Conservation (phyloP, 2,888 invertebrate species). For the Andricus curvator region DNA sequence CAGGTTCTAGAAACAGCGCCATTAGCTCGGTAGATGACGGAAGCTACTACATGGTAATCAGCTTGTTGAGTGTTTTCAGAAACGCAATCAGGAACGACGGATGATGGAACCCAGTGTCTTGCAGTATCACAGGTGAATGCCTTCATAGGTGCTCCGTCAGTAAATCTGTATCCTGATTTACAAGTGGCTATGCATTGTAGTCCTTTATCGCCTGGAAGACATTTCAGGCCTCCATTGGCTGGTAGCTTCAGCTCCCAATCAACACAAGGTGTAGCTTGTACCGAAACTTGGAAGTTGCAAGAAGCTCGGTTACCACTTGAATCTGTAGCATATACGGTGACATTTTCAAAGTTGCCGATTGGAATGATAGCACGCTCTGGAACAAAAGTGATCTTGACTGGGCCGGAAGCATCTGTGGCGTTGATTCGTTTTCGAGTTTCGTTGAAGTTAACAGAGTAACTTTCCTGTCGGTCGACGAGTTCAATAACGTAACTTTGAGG, state of each 20-base stretch:
- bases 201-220: conserved; percentile 89
- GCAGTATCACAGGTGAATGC: conserved; percentile 91
- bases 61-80: conserved; percentile 97
- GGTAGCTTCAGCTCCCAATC: conserved; percentile 96
- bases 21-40: conserved; percentile 92
- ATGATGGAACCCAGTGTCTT: conserved; percentile 91
- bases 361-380: conserved; percentile 89
- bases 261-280: conserved; percentile 95
- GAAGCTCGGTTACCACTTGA: conserved; percentile 92
- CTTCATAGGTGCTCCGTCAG: conserved; percentile 93
- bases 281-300: conserved; percentile 96
- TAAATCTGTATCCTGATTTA: conserved; percentile 92
- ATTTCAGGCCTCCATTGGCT: conserved; percentile 92
- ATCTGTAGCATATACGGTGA: conserved; percentile 93
- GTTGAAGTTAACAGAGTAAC: conserved; percentile 94
- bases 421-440: conserved; percentile 92
- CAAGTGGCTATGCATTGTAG: conserved; percentile 94
- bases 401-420: conserved; percentile 92
- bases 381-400: conserved; percentile 89
- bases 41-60: conserved; percentile 93
- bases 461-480: conserved; percentile 92
- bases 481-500: conserved; percentile 97
- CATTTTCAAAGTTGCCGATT: conserved; percentile 93
- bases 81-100: conserved; percentile 96
- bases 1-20: conserved; percentile 93